A percentile compares a stretch with the other conserved stretches of the same genome.
Conservation (phyloP, 2,888 invertebrate genomes). For the Sinohyriopsis cumingii region DNA sequence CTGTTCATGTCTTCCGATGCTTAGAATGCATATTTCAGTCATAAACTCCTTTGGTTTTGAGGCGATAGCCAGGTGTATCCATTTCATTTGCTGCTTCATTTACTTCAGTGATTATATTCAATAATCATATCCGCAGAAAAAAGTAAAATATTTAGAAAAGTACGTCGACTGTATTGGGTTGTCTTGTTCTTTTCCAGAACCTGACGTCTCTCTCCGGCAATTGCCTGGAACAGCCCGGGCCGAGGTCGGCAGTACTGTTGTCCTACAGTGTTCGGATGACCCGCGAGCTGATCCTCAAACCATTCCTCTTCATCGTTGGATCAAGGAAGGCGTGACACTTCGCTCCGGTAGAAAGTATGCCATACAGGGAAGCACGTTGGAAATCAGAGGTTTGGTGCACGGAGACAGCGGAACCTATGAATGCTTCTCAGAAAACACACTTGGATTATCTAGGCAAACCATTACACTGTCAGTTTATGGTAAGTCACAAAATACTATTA, state of each 20-base stretch:
- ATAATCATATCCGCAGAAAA: too few species aligned
- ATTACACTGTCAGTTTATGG: constrained; percentile 83
- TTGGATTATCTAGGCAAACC: constrained; percentile 85
- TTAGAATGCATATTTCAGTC: too few species aligned
- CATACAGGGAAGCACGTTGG: constrained; percentile 59
- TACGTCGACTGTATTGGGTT: too few species aligned
- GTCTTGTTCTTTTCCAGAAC: too few species aligned
- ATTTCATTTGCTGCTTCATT: too few species aligned
- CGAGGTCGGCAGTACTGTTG: constrained; percentile 77
- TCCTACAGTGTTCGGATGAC: constrained; percentile 87
- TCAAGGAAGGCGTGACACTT: constrained; percentile 83
- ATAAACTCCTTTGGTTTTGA: too few species aligned
- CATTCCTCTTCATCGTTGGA: constrained; percentile 80
- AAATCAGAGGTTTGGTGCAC: constrained; percentile 62
- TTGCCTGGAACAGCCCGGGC: constrained; percentile 63
- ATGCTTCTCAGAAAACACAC: constrained; percentile 85
- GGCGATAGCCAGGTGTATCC: too few species aligned
- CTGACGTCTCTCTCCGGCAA: too few species aligned
- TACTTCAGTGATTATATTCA: too few species aligned
- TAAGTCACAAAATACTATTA: constrained; percentile 27
- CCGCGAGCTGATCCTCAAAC: constrained; percentile 82
- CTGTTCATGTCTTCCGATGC: too few species aligned
- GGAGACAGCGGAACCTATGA: constrained; percentile 73
- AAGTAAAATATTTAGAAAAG: too few species aligned
- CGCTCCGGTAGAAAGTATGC: constrained; percentile 44